A percentile compares a stretch with the other conserved stretches of the same genome.
These are phyloP conservation scores for Crotalus tigris DNA, from an alignment of 2,113 vertebrate species.

Conservation along the genomic window DNA sequence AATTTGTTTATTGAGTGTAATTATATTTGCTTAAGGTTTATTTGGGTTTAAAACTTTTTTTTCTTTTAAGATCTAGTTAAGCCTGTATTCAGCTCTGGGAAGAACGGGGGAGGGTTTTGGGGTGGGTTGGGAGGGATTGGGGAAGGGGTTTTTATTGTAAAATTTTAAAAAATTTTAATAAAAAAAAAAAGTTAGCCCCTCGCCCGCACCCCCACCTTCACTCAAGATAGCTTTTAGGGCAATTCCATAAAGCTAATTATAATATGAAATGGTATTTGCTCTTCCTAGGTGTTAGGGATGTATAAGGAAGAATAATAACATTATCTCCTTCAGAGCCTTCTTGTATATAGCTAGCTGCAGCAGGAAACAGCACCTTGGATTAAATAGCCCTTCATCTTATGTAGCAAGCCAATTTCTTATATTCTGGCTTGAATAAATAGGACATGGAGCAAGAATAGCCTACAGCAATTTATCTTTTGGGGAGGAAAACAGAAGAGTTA, in stretches of 20 bases:
- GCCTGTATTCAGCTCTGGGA: too few species aligned
- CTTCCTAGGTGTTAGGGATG: not conserved
- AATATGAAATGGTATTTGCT: not conserved
- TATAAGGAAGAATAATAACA: not conserved
- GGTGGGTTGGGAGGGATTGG: too few species aligned
- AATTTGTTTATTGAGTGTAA: too few species aligned
- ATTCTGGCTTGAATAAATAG: not conserved
- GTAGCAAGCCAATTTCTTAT: not conserved
- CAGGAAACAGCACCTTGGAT: not conserved
- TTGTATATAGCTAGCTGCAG: not conserved
- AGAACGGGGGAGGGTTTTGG: too few species aligned
- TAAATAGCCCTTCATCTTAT: not conserved
- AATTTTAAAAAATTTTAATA: too few species aligned
- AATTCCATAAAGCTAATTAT: not conserved
- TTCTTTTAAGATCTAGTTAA: too few species aligned
- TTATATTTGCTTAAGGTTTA: too few species aligned
- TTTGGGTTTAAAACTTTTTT: too few species aligned
- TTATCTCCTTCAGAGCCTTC: not conserved
- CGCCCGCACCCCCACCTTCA: not conserved
- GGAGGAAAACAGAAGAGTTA: not conserved
- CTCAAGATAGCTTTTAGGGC: not conserved
- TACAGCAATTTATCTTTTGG: accelerated
- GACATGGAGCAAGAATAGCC: not conserved
- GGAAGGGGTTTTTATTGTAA: too few species aligned
- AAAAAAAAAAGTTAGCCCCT: not conserved